Evolutionary conservation across 2,797 vertebrate species (phyloP), one percentile per base, ranked within the genome.

Genomic region (Bradypodion pumilum): DNA sequence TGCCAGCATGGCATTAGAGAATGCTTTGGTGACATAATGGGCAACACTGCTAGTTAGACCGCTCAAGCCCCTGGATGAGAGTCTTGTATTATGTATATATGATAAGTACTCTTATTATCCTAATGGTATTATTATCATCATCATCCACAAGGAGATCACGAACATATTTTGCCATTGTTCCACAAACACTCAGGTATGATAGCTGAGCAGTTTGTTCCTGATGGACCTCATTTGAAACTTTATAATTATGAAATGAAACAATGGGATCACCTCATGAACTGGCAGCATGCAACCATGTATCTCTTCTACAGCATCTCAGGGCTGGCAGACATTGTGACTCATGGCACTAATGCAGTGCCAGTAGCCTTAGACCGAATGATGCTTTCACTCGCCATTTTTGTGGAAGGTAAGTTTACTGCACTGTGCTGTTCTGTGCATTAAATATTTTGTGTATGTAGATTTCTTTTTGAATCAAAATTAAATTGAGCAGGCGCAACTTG

Each of bases 281-380:
- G 98, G 98, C 99, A 99, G 74, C 99, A 99, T 10, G 92, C 95
- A 86, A 99, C 97, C 88, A 98, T 99, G 97, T 99, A 99, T 90
- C 93, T 99, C 86, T 99, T 99, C 94, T 98, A 98, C 8, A 96
- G 96, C 56, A 93, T 99, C 88, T 89, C 96, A 1, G 98, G 96
- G 0, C 85, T 96, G 6, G 95, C 96, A 42, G 95, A 96, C 19
- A 95, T 99, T 25, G 91, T 97, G 72, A 92, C 97, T 12, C 96
- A 98, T 1, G 96, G 93, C 88, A 97, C 96, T 16, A 97, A 94
- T 0, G 89, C 89, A 0, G 88, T 97, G 42, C 98, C 99, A 0
- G 91, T 94, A 1, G 97, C 98, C 3, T 91, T 97, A 89, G 97
- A 97, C 87, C 96, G 97, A 81, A 84, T 99, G 91, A 95, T 98